Conservation (phyloP, 2,888 invertebrate species). For the Lagria hirta region DNA sequence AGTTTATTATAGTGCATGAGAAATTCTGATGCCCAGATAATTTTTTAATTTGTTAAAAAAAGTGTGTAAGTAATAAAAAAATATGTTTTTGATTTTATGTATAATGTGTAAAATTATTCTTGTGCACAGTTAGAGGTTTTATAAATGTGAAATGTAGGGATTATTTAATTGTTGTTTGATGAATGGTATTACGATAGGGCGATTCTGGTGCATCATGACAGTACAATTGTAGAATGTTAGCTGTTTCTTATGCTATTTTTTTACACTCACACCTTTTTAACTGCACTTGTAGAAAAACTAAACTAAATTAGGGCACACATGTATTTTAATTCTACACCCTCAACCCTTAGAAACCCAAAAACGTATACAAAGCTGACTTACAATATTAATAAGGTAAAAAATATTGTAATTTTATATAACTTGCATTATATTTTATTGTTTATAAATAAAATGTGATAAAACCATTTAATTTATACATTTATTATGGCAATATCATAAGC, state of each 20-base stretch:
- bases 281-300: constrained; percentile 21
- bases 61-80: constrained; percentile 5
- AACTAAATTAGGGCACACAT: constrained; percentile 23
- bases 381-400: constrained; percentile 35
- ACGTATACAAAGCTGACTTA: constrained; percentile 30
- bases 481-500: too few relatives aligned
- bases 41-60: constrained; percentile 12
- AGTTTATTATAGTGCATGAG: constrained; percentile 22
- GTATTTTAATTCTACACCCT: constrained; percentile 23
- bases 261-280: constrained; percentile 21
- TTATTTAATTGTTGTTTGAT: constrained; percentile 8
- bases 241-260: constrained; percentile 22
- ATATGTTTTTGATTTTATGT: constrained; percentile 6
- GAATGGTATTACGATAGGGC: constrained; percentile 15
- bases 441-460: constrained; percentile 42
- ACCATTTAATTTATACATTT: constrained; percentile 19
- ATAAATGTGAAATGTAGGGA: constrained; percentile 19
- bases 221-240: constrained; percentile 29
- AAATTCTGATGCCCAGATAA: constrained; percentile 6
- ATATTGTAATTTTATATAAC: constrained; percentile 47
- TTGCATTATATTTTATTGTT: constrained; percentile 38
- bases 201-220: constrained; percentile 34
- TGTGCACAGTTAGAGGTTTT: constrained; percentile 18
- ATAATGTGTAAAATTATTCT: constrained; percentile 29
- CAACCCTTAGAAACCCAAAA: constrained; percentile 11